Evolutionary conservation across 1,140 invertebrate species (phyloP), one percentile per base, ranked within the genome.

Genomic region (Trinorchestia longiramus): DNA sequence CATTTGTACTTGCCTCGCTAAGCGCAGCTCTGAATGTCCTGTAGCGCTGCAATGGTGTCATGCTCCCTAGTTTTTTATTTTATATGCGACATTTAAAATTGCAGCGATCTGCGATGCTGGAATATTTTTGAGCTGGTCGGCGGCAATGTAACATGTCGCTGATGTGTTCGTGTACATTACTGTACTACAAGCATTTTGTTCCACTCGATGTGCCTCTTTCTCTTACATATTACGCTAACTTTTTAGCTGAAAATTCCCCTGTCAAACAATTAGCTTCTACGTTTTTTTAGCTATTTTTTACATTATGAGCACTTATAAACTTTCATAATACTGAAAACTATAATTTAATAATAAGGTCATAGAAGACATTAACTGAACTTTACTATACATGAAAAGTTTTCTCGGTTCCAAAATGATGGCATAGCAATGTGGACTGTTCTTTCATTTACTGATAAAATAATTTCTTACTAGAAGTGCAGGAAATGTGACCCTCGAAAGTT

Each of bases 1-100:
- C 92, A 94, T 94, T 94, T 94, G 92, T 94, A 94, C 92, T 45
- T 47, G 92, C 92, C 44, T 47, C 43, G 92, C 92, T 90, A 90
- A 90, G 88, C 88, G 43, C 88, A 43, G 88, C 88, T 41, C 88
- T 90, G 88, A 90, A 90, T 90, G 43, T 42, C 88, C 43, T 43
- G 11, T 42, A 43, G 88, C 88, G 41, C 11, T 43, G 88, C 88
- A 90, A 90, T 90, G 88, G 88, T 41, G 88, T 90, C 88, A 90
- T 42, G 43, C 88, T 43, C 88, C 41, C n/a, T 43, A 90, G 41
- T 90, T 90, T 90, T 90, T 90, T 43, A 90, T 43, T 41, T 41
- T 90, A 90, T 42, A 90, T 90, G 88, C 28, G 41, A 90, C 88
- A 90, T 43, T 90, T 90, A 90, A 90, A 90, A 90, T 42, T 42